Evolutionary conservation across 2,113 vertebrate species (phyloP), one percentile per base, ranked within the genome.

Genomic region (Scomber colias): DNA sequence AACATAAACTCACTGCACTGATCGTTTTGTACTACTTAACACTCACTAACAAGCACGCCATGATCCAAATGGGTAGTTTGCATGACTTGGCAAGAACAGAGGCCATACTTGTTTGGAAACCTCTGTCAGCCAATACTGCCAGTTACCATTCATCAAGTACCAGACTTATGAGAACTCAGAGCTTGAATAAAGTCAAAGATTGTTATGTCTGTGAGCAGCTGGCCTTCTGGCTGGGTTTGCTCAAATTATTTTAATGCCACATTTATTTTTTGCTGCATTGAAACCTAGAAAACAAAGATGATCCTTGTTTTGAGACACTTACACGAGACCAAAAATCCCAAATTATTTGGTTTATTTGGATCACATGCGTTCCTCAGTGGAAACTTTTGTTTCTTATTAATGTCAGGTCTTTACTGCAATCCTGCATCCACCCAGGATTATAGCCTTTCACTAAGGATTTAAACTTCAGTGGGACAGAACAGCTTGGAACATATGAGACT

Each of bases 81-180:
- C 87, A 79, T 88, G 84, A 78, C 79, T 88, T 85, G 81, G 84
- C 88, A 86, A 61, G 73, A 90, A 89, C 61, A 90, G 57, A 77
- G 69, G 27, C 51, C 64, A 68, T 67, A 84, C 71, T 89, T 79
- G 66, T 82, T 79, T 87, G 45, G 46, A 87, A 83, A 85, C 70
- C 69, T 71, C 55, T 15, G 21, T n/a, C 21, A 54, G 77, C 78
- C 60, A 81, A 71, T 59, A 44, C 72, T 77, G 75, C 83, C 76
- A 78, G 77, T 78, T 67, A 69, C 78, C 82, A 87, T 84, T 71
- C 75, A 84, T 82, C 83, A 85, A 83, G 81, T 61, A 51, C 8
- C 15, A 64, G 24, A 68, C 63, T 67, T 62, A 84, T 66, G 72
- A 81, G 54, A 89, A 85, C 21, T 54, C 17, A 65, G 60, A 63